phyloP scores from a whole-genome alignment of 2,797 vertebrate genomes.

The Salarias fasciatus region DNA sequence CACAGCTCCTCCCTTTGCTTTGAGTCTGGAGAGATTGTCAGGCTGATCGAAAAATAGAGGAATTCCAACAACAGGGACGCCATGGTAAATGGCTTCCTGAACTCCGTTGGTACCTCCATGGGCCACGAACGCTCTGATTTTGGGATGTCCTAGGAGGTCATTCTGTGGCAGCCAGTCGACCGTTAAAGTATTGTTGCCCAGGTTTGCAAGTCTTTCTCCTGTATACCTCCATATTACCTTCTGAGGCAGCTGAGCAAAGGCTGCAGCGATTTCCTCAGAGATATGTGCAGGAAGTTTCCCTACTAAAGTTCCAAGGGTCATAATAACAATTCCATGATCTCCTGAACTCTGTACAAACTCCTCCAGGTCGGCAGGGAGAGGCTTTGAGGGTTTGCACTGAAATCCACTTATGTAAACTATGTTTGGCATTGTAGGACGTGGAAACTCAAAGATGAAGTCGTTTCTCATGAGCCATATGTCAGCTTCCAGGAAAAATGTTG shows the following conservation, averaged over 20 bases:
- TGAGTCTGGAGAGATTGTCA: constrained; percentile 77
- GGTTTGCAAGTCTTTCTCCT: constrained; percentile 66
- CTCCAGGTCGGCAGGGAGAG: constrained; percentile 75
- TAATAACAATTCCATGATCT: constrained; percentile 82
- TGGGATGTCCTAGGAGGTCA: constrained; percentile 81
- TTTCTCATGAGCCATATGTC: constrained; percentile 85
- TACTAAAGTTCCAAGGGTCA: constrained; percentile 78
- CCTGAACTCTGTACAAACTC: constrained; percentile 80
- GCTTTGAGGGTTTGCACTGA: constrained; percentile 78
- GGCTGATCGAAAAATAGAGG: constrained; percentile 80
- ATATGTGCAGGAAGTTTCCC: constrained; percentile 62
- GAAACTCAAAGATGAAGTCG: constrained; percentile 84
- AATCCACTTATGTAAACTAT: constrained; percentile 83
- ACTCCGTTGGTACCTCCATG: constrained; percentile 81
- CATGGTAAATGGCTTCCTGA: constrained; percentile 80
- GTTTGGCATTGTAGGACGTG: constrained; percentile 85
- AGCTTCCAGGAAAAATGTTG: constrained; percentile 72
- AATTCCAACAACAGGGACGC: constrained; percentile 69
- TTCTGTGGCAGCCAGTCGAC: constrained; percentile 83
- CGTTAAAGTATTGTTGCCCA: constrained; percentile 81
- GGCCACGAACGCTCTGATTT: constrained; percentile 75
- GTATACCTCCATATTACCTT: constrained; percentile 80
- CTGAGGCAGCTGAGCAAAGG: constrained; percentile 78
- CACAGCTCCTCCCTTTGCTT: constrained; percentile 70
- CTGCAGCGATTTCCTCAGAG: constrained; percentile 77